Evolutionary conservation across 30 jellyfish, hydroid and myxozoan genomes (phyloP), one percentile per base, ranked within the genome.

Genomic region (Phacellophora camtschatica): DNA sequence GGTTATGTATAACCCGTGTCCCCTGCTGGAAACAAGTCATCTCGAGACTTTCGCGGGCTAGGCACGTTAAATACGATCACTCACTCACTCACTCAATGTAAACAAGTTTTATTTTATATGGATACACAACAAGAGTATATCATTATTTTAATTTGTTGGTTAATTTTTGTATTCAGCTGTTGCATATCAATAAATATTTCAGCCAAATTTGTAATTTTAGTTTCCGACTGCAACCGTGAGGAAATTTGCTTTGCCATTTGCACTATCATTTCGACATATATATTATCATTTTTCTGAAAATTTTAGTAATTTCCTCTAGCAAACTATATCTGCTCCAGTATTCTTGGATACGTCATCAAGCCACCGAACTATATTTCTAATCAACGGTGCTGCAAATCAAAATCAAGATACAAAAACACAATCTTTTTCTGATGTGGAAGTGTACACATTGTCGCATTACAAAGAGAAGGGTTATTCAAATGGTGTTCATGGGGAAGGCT

Each of bases 401-500:
- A 79, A 57, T 5, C 63, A 54, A 10, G 57, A 32, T 4, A 53
- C 65, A 2, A 68, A 45, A 34, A 32, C 82, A 23, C 65, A 77
- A 37, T 61, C 91, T 5, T 71, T 43, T 34, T 75, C 96, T 22
- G 86, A 37, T 13, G 98, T 92, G 10, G 98, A 92, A 59, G 78
- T 71, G 35, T 81, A 48, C 66, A 89, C 88, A 1, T 42, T 92
- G 61, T 53, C 69, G 16, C 66, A 85, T 72, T 92, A 84, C 89
- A 85, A 79, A 35, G 86, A 54, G 50, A 53, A 12, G 9, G 98
- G 98, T 5, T 84, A 23, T 55, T 81, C 95, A 18, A 41, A 77
- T 36, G 99, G 99, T 22, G 86, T 94, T 23, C 97, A 86, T 49
- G 97, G 90, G 4, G 99, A 94, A 87, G 96, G 97, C n/a, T 57